A percentile compares a stretch with the other conserved stretches of the same genome.
Conservation (phyloP, 2,797 vertebrate genomes). For the Neosalanx taihuensis region DNA sequence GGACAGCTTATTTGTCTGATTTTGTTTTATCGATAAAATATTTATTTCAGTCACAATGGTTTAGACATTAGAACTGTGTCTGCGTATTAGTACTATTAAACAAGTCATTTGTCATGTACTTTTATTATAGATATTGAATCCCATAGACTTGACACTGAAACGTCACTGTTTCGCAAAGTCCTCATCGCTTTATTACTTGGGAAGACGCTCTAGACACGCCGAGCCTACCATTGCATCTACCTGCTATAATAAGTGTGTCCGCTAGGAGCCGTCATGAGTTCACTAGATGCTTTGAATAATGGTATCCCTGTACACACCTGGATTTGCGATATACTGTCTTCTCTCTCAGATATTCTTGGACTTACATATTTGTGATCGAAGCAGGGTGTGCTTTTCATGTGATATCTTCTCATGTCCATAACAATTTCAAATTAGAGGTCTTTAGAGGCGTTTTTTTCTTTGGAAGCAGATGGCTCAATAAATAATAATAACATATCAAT, state of each 20-base stretch:
- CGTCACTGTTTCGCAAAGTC: not conserved
- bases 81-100: too few relatives aligned
- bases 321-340: conserved; percentile 9
- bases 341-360: not conserved
- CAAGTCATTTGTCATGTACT: not conserved
- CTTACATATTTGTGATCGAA: not conserved
- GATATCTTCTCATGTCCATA: not conserved
- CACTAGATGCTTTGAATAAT: conserved; percentile 29
- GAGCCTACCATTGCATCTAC: not conserved
- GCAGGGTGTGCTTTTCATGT: not conserved
- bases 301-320: conserved; percentile 5
- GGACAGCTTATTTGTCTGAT: not conserved
- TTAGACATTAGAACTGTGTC: not conserved
- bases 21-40: not conserved
- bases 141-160: too few relatives aligned
- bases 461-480: too few relatives aligned
- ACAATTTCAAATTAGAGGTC: too few relatives aligned
- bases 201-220: conserved; percentile 22
- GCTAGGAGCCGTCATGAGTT: conserved; percentile 70
- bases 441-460: too few relatives aligned
- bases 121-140: too few relatives aligned
- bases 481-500: too few relatives aligned
- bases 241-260: conserved; percentile 54
- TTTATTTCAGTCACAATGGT: not conserved
- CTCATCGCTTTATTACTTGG: not conserved